A percentile compares a stretch with the other conserved stretches of the same genome.
Conservation (phyloP, 1,140 invertebrate genomes). For the Acyrthosiphon pisum region DNA sequence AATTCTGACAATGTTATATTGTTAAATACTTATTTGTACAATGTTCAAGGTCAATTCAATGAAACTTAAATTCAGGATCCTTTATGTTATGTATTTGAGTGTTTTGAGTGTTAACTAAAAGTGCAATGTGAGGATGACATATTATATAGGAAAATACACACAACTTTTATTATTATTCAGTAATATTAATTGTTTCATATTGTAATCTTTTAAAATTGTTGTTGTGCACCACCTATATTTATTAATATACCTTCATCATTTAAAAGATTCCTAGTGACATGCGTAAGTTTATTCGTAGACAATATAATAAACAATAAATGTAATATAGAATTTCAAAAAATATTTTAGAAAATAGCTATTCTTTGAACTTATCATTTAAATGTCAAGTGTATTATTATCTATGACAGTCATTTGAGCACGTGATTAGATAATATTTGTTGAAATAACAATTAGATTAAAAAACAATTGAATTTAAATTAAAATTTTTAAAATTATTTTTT, state of each 20-base stretch:
- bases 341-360: neutral
- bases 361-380: conserved; percentile 26
- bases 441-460: neutral
- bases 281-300: neutral
- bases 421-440: conserved; percentile 24
- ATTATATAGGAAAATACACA: neutral
- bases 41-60: conserved; percentile 44
- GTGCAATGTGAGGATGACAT: neutral
- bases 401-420: conserved; percentile 34
- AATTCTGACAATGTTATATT: neutral
- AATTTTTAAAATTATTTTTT: neutral
- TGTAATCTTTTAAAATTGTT: neutral
- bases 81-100: neutral
- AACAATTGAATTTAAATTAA: neutral
- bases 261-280: neutral
- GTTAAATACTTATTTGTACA: neutral
- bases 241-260: neutral
- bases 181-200: neutral
- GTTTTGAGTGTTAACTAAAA: neutral
- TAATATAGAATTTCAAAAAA: neutral
- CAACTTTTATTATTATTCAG: neutral
- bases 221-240: neutral
- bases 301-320: neutral
- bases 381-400: conserved; percentile 24
- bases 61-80: neutral